These are phyloP conservation scores for Brachyistius frenatus DNA, from an alignment of 2,113 vertebrate genomes.

Conservation along the genomic window DNA sequence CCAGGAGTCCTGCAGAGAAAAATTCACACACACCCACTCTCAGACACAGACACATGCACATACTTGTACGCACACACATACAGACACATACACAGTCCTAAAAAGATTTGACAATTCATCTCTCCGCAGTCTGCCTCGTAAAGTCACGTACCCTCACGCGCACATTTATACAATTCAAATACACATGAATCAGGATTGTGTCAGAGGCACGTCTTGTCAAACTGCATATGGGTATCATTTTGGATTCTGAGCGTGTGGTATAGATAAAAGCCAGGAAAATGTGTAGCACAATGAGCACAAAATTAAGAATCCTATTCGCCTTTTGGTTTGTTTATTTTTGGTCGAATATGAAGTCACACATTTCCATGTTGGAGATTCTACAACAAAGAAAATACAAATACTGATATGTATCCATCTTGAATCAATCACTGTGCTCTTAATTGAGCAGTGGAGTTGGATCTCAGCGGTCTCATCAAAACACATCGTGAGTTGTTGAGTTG, in stretches of 20 bases:
- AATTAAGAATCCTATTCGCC: not conserved
- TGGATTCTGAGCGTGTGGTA: not conserved
- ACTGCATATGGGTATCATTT: constrained; percentile 5
- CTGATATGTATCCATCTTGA: not conserved
- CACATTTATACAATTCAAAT: constrained; percentile 33
- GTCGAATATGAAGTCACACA: not conserved
- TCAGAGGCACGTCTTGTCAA: constrained; percentile 13
- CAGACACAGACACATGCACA: constrained; percentile 9
- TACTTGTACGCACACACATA: constrained; percentile 13
- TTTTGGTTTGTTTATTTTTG: not conserved
- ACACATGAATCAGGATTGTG: constrained; percentile 23
- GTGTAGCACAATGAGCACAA: not conserved
- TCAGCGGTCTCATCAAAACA: constrained; percentile 41
- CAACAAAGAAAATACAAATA: not conserved
- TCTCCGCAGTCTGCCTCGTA: constrained; percentile 32
- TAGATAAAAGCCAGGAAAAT: not conserved
- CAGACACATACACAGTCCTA: not conserved
- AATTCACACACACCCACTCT: constrained; percentile 46
- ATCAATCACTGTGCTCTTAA: not conserved
- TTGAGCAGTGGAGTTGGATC: constrained; percentile 2
- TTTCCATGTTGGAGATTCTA: not conserved
- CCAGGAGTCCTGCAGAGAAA: constrained; percentile 38
- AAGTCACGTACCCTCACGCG: constrained; percentile 21
- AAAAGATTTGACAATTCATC: constrained; percentile 23
- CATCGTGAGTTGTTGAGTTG: constrained; percentile 43